These are phyloP conservation scores for Copidosoma aretas DNA, from an alignment of 2,888 invertebrate genomes.

Conservation along the genomic window DNA sequence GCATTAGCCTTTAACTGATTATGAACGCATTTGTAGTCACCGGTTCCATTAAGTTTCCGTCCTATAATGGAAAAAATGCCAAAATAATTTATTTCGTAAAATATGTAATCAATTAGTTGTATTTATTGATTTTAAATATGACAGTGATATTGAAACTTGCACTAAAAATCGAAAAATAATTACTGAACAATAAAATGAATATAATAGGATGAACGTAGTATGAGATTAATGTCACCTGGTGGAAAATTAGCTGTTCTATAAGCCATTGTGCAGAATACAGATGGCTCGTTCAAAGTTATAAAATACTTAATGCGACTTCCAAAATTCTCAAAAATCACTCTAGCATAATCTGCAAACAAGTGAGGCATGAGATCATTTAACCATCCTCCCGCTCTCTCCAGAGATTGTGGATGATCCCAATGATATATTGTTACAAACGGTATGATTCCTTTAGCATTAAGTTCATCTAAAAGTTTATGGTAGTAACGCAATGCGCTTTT, in stretches of 20 bases:
- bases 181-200: no score
- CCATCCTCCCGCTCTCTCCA: background rate
- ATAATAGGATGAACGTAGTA: no score
- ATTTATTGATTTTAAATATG: no score
- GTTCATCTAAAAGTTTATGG: background rate
- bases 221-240: background rate
- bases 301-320: background rate
- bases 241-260: background rate
- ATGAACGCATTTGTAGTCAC: slow-evolving; percentile 73
- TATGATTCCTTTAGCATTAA: background rate
- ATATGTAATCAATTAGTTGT: no score
- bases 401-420: background rate
- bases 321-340: background rate
- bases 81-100: no score
- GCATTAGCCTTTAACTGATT: slow-evolving; percentile 77
- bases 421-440: background rate
- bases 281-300: background rate
- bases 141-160: no score
- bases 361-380: background rate
- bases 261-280: background rate
- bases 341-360: background rate
- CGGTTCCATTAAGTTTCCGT: slow-evolving; percentile 62
- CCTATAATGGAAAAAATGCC: background rate
- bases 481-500: background rate
- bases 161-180: no score